Base-by-base conservation (phyloP, 2,888 invertebrate genomes). In the Parnassius apollo region DNA sequence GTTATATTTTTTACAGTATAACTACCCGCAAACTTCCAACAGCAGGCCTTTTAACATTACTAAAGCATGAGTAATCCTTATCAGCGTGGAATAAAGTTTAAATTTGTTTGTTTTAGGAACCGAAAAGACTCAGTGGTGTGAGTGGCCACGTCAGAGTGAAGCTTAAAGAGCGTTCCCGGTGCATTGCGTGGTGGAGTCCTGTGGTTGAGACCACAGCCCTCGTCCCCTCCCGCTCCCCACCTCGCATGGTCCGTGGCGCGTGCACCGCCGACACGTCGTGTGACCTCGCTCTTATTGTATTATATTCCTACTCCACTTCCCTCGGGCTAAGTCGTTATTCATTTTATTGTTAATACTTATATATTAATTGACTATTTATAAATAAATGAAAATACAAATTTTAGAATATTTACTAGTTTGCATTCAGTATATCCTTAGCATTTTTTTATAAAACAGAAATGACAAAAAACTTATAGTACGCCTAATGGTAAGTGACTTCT, bases 101-200 rank as follows among this genome's bases (percentile, higher is more conserved):
- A 4, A 35, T 48, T 49, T 13, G 1, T 59, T 74, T 79, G 73
- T 88, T 85, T 0, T 91, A 92, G 92, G 92, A 92, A 91, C 71
- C 81, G 92, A 75, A 92, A 92, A 80, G 92, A 92, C 85, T 92
- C 92, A 2, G 92, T 92, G 78, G 92, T 92, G 71, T 92, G 81
- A 86, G 64, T 72, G 65, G 8, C 63, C 52, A 35, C 35, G 35
- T 35, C 35, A 35, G 35, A 35, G 35, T 35, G 35, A 35, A 35
- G 7, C 35, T 35, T 7, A 35, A 7, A 35, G 35, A 35, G 35
- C 35, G 35, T 35, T 35, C 35, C 35, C 35, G 35, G 35, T 35
- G 35, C 4, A 25, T 25, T 25, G 25, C 25, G 25, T 25, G 2
- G 25, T 25, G 25, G 25, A 25, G 56, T 63, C 45, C 54, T 22